phyloP scores from a whole-genome alignment of 2,113 vertebrate genomes.

The Phrynosoma platyrhinos region DNA sequence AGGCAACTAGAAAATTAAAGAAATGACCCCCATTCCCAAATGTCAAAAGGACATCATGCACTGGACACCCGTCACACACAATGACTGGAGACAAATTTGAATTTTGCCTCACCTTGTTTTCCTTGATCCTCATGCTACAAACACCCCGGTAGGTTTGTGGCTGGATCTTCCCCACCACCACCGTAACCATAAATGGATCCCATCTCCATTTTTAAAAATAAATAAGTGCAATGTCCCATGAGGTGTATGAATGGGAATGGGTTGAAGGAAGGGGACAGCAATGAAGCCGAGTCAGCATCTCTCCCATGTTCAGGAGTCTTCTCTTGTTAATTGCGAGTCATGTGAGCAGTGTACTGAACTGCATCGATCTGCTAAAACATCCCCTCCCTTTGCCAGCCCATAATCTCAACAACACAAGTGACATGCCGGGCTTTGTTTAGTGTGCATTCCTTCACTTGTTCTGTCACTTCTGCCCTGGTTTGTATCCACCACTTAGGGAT shows the following conservation, averaged over 20 bases:
- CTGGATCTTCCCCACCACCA: not conserved
- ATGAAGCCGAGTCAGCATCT: not conserved
- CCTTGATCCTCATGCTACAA: not conserved
- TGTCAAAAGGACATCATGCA: no score
- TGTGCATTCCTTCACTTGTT: not conserved
- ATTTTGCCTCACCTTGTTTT: not conserved
- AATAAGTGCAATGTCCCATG: not conserved
- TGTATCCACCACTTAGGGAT: no score
- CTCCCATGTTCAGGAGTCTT: no score
- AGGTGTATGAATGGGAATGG: not conserved
- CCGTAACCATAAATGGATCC: no score
- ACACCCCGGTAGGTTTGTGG: not conserved
- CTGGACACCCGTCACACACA: no score
- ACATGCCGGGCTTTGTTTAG: not conserved
- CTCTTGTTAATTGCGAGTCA: not conserved
- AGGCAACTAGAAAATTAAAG: no score
- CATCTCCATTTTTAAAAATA: not conserved
- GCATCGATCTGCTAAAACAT: not conserved
- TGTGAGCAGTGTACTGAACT: not conserved
- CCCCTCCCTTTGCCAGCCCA: not conserved
- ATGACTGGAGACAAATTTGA: not conserved
- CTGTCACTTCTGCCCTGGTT: not conserved
- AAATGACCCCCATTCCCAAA: no score
- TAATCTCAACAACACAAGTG: not conserved
- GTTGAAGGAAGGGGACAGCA: not conserved